phyloP scores from a whole-genome alignment of 2,113 vertebrate genomes.

The Herpailurus yagouaroundi region DNA sequence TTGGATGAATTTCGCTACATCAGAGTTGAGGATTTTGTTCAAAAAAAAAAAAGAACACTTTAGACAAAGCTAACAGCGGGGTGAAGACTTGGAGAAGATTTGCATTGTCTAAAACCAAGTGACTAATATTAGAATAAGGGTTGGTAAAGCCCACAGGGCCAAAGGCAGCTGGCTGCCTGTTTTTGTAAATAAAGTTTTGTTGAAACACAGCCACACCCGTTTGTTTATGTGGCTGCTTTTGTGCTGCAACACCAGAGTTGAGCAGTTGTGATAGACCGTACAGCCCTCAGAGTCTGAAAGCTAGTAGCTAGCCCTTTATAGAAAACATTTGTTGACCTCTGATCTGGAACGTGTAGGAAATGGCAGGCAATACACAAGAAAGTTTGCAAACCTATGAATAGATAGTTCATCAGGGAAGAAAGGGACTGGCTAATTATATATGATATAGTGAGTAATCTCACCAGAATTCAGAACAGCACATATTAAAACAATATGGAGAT shows the following conservation, averaged over 20 bases:
- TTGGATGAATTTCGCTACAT: background rate
- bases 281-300: background rate
- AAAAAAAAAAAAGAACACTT: background rate
- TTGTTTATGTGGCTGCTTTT: background rate
- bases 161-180: background rate
- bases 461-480: background rate
- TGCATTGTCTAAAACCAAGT: background rate
- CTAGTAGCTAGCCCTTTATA: background rate
- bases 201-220: background rate
- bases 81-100: background rate
- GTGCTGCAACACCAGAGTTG: accelerated
- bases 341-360: background rate
- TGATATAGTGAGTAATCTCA: background rate
- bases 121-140: background rate
- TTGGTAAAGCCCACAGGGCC: background rate
- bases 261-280: background rate
- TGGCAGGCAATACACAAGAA: background rate
- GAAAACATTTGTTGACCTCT: background rate
- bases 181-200: background rate
- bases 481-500: background rate
- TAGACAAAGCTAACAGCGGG: background rate
- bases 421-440: no score
- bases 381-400: background rate
- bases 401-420: background rate
- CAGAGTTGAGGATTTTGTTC: slow-evolving; percentile 27